Conservation (phyloP, 2,113 vertebrate genomes). For the Prinia subflava region DNA sequence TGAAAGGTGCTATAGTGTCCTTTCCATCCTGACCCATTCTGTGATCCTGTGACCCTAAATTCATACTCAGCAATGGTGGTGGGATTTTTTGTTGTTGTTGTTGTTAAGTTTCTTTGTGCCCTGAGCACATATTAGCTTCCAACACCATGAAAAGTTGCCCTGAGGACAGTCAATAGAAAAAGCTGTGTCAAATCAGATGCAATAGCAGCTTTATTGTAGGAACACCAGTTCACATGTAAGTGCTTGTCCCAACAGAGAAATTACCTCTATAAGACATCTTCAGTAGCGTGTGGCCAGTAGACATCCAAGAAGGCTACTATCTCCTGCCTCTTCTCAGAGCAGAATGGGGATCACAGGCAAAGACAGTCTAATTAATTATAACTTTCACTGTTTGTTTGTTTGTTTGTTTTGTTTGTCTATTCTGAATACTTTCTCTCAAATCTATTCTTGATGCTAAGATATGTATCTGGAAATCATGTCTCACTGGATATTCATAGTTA, state of each 20-base stretch:
- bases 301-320: neutral
- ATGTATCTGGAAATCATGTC: neutral
- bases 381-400: neutral
- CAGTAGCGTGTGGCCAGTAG: neutral
- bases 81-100: neutral
- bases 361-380: neutral
- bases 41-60: neutral
- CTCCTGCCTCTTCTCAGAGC: neutral
- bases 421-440: neutral
- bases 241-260: neutral
- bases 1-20: neutral
- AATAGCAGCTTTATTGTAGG: neutral
- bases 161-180: neutral
- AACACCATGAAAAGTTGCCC: neutral
- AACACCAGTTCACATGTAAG: neutral
- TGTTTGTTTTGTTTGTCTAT: neutral
- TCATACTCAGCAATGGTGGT: neutral
- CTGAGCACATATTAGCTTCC: neutral
- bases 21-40: neutral
- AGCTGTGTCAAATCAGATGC: neutral
- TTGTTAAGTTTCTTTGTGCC: neutral
- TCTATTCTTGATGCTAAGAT: neutral
- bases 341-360: neutral
- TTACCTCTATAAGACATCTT: neutral
- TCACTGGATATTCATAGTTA: neutral